Percentiles rank a stretch among this genome's conserved stretches.
Conservation (phyloP, 1,140 invertebrate species). For the Diabrotica virgifera region DNA sequence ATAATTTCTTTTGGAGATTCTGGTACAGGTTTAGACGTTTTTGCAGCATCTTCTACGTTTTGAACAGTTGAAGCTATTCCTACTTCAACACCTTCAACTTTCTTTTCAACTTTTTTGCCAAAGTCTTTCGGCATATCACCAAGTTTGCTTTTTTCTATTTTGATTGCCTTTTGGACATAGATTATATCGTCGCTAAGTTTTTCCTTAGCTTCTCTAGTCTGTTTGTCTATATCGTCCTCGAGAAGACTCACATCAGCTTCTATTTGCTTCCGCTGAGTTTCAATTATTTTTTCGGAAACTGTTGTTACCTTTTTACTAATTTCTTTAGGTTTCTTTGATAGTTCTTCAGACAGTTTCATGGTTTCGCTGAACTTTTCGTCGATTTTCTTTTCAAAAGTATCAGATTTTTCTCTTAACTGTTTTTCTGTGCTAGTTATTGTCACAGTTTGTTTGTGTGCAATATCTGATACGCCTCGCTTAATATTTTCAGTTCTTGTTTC, state of each 20-base stretch:
- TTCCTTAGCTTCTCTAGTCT: neutral
- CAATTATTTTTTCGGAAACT: neutral
- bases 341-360: constrained; percentile 24
- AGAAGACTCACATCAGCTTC: neutral
- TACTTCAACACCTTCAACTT: constrained; percentile 11
- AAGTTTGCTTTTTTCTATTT: constrained; percentile 10
- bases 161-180: constrained; percentile 4
- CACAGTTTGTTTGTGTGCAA: neutral
- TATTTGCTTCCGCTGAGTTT: neutral
- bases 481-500: constrained; percentile 11
- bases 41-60: constrained; percentile 9
- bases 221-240: constrained; percentile 6
- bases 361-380: constrained; percentile 29
- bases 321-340: neutral
- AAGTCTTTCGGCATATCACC: constrained; percentile 14
- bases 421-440: constrained; percentile 4
- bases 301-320: neutral
- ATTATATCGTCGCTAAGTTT: constrained; percentile 5
- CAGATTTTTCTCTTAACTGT: constrained; percentile 2
- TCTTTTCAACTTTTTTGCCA: constrained; percentile 5
- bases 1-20: constrained; percentile 9
- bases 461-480: constrained; percentile 1
- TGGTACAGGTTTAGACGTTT: neutral
- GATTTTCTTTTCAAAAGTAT: constrained; percentile 24
- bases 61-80: constrained; percentile 11